phyloP scores from a whole-genome alignment of 2,797 vertebrate species.

The Danio albolineatus region DNA sequence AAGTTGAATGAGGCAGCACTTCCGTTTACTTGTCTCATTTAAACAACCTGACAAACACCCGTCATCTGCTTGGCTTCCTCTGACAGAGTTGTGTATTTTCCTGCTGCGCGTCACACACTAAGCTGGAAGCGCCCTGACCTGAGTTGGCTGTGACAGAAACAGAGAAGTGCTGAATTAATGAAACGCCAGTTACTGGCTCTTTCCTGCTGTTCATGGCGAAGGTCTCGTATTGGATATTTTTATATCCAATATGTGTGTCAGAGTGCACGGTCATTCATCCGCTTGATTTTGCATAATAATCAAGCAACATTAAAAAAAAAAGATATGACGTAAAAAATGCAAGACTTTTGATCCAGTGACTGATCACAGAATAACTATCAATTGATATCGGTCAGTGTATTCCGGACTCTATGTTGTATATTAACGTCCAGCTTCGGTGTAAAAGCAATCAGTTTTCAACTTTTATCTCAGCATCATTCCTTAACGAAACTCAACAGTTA shows the following conservation, averaged over 20 bases:
- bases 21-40: conserved; percentile 18
- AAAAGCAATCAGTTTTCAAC: conserved; percentile 4
- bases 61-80: conserved; percentile 31
- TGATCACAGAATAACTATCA: conserved; percentile 14
- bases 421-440: neutral
- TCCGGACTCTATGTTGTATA: conserved; percentile 17
- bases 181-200: neutral
- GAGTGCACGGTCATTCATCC: neutral
- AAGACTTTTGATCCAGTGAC: conserved; percentile 34
- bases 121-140: conserved; percentile 14
- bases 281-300: conserved; percentile 5
- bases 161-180: conserved; percentile 38
- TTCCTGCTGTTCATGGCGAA: neutral
- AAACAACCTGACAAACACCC: conserved; percentile 41
- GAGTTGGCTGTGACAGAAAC: conserved; percentile 23
- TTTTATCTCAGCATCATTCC: conserved; percentile 11
- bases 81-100: conserved; percentile 37
- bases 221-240: neutral
- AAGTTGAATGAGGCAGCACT: neutral
- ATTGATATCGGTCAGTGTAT: conserved; percentile 11
- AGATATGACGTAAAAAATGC: neutral
- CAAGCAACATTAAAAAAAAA: neutral
- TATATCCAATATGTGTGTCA: neutral
- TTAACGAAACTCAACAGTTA: neutral
- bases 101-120: conserved; percentile 6